Conservation (phyloP, 1,140 invertebrate genomes). For the Psilanteris sp. region DNA sequence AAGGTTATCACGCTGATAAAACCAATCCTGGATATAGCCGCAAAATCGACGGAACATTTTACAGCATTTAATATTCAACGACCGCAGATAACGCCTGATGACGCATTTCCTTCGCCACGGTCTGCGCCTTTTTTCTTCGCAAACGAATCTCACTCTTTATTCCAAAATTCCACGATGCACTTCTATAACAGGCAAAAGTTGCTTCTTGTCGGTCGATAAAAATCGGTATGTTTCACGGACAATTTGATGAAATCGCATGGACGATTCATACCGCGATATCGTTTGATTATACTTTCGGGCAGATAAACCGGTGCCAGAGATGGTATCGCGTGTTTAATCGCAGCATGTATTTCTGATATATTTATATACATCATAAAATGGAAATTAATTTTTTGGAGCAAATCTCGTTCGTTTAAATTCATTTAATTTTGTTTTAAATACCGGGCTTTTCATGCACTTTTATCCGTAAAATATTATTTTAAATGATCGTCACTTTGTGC, state of each 20-base stretch:
- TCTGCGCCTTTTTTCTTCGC: background rate
- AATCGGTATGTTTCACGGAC: slow-evolving; percentile 20
- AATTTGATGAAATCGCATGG: slow-evolving; percentile 24
- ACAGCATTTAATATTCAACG: slow-evolving; percentile 71
- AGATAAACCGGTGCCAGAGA: slow-evolving; percentile 66
- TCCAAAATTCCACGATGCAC: slow-evolving; percentile 19
- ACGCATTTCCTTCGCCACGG: no score
- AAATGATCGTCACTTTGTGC: no score
- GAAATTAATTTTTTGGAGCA: no score
- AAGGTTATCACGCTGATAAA: slow-evolving; percentile 76
- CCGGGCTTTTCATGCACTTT: no score
- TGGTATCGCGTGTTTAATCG: slow-evolving; percentile 44
- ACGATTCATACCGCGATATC: slow-evolving; percentile 38
- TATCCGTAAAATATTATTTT: no score
- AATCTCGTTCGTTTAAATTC: no score
- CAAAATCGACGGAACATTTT: slow-evolving; percentile 79
- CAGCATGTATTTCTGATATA: slow-evolving; percentile 12
- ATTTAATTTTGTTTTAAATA: no score
- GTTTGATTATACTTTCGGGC: slow-evolving; percentile 61
- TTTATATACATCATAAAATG: slow-evolving; percentile 4
- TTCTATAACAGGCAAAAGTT: slow-evolving; percentile 20
- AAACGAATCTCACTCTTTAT: background rate
- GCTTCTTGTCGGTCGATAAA: slow-evolving; percentile 17
- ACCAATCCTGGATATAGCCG: slow-evolving; percentile 78
- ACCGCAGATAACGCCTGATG: no score